Evolutionary conservation across 2,888 invertebrate genomes (phyloP), one percentile per base, ranked within the genome.

Genomic region (Agrotis puta): DNA sequence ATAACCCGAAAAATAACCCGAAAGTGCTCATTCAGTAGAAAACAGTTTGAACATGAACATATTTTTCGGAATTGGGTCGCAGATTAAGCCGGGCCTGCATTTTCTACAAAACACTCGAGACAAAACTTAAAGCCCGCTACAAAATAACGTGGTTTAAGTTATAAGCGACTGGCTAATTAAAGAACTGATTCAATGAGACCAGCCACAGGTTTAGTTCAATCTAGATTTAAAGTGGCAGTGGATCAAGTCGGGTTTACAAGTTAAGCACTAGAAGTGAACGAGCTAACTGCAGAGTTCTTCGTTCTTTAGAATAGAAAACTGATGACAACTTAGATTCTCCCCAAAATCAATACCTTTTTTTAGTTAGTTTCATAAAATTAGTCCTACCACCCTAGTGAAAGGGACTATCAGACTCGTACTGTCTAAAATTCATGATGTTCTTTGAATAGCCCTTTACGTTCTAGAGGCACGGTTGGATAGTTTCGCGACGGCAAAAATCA

Each of bases 31-130:
- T 62, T 72, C 58, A 51, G 53, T n/a, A 64, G 59, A 61, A 43
- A 72, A 72, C 59, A 68, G 64, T 70, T 74, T 22, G 33, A 50
- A 59, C 50, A 78, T 24, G 67, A 83, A 66, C 69, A 80, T 71
- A 70, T 79, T 72, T 79, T 79, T 75, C 43, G 1, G 70, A 85
- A 80, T 79, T 75, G 64, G 84, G 85, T 82, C 84, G 75, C 71
- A 69, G 66, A 74, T 80, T 82, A 77, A 61, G 58, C 67, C 69
- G 61, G 72, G 45, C 59, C 27, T 64, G 77, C 72, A 74, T 70
- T 80, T 74, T 62, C 69, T 48, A 67, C 63, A 68, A 77, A 81
- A 68, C 77, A 76, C 85, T 81, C 67, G 54, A 56, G 50, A 82
- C 63, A 66, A 76, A 72, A 70, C 70, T 78, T 72, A 70, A 76